Conservation (phyloP, 2,888 invertebrate species). For the Drosophila nr. medialis region DNA sequence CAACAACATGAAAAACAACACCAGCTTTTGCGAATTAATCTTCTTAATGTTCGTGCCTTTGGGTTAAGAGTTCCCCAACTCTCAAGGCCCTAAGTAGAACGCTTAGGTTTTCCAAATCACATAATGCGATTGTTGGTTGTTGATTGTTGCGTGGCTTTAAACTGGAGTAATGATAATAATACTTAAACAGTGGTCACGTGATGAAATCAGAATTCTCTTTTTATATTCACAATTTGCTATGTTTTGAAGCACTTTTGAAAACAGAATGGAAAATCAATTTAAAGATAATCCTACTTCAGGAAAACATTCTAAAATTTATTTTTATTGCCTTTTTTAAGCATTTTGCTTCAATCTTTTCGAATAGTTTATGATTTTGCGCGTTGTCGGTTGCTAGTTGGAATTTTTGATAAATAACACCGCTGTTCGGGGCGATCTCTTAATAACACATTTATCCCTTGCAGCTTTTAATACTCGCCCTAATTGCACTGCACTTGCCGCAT, state of each 20-base stretch:
- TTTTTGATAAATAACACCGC: neutral
- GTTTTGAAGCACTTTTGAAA: neutral
- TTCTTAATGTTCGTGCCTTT: constrained; percentile 75
- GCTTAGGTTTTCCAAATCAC: constrained; percentile 67
- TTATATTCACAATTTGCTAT: neutral
- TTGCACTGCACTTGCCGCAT: constrained; percentile 53
- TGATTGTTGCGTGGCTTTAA: constrained; percentile 42
- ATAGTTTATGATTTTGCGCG: too few species aligned
- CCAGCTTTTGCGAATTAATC: constrained; percentile 77
- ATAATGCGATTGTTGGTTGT: constrained; percentile 68
- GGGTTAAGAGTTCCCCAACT: constrained; percentile 39
- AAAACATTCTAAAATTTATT: too few species aligned
- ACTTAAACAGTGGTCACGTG: constrained; percentile 1
- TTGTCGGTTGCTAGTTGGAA: neutral
- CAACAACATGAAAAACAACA: constrained; percentile 41
- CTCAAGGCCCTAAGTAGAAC: constrained; percentile 51
- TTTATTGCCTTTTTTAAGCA: neutral
- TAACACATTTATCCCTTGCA: neutral
- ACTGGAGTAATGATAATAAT: constrained; percentile 6
- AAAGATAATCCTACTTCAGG: neutral
- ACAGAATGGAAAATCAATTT: neutral
- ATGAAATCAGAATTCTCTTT: neutral
- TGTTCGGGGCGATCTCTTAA: neutral
- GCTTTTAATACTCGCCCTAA: constrained; percentile 38
- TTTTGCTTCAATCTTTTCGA: too few species aligned